phyloP scores from a whole-genome alignment of 1,140 invertebrate species.

The Monomorium pharaonis region DNA sequence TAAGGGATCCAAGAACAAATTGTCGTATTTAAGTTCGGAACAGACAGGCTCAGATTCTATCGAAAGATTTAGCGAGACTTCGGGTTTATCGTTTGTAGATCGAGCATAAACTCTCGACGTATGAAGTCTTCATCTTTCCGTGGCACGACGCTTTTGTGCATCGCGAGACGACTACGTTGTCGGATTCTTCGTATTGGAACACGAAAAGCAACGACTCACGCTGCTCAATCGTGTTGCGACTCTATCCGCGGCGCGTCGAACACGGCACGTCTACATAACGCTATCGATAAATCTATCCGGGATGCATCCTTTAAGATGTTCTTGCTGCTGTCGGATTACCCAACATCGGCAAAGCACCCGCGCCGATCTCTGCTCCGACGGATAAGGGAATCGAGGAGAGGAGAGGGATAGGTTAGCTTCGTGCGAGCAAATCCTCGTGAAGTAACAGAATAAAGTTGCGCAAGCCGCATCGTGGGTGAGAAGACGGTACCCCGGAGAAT shows the following conservation, averaged over 20 bases:
- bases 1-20: neutral
- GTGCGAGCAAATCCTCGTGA: constrained; percentile 60
- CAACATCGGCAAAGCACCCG: constrained; percentile 51
- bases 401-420: constrained; percentile 53
- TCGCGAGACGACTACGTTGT: constrained; percentile 2
- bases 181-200: constrained; percentile 38
- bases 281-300: constrained; percentile 55
- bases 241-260: constrained; percentile 46
- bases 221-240: constrained; percentile 50
- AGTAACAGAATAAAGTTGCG: constrained; percentile 62
- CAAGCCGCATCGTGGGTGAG: constrained; percentile 52
- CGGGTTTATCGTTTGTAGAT: neutral
- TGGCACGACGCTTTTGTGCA: constrained; percentile 27
- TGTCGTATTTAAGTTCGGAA: neutral
- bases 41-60: neutral
- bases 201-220: constrained; percentile 50
- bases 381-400: neutral
- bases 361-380: constrained; percentile 48
- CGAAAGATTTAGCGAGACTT: neutral
- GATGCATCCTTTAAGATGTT: constrained; percentile 58
- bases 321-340: constrained; percentile 51
- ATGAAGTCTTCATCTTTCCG: constrained; percentile 42
- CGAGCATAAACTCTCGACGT: neutral
- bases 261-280: constrained; percentile 46
- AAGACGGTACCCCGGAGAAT: constrained; percentile 50